These are phyloP conservation scores for Cistogaster globosa DNA, from an alignment of 2,888 invertebrate species.

Conservation along the genomic window DNA sequence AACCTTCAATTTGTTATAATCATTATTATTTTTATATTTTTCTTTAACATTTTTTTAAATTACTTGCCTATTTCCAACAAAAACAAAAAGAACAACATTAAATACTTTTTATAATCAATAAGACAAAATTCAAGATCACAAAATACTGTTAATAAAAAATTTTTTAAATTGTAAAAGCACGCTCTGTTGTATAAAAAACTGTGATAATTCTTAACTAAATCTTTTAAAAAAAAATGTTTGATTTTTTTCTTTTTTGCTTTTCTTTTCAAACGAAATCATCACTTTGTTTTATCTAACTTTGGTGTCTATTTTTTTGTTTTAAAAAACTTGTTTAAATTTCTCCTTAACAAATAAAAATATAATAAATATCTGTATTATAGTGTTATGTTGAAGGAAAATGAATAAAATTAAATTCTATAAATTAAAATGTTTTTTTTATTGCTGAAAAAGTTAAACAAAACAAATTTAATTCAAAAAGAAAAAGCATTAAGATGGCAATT, in stretches of 20 bases:
- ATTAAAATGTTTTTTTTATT: not conserved
- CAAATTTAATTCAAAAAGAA: no score
- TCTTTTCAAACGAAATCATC: constrained; percentile 18
- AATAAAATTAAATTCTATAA: constrained; percentile 58
- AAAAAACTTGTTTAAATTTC: constrained; percentile 30
- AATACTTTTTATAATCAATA: constrained; percentile 38
- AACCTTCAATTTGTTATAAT: constrained; percentile 45
- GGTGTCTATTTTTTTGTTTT: constrained; percentile 7
- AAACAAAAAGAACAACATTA: constrained; percentile 27
- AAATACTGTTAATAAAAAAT: constrained; percentile 68
- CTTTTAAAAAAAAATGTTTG: constrained; percentile 57
- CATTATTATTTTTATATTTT: constrained; percentile 41
- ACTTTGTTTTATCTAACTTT: constrained; percentile 28
- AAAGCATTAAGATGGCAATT: no score
- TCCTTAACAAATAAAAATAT: constrained; percentile 49
- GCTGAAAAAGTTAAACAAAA: no score
- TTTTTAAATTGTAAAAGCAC: constrained; percentile 50
- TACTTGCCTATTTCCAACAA: constrained; percentile 47
- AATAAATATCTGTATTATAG: constrained; percentile 77
- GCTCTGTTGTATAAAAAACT: constrained; percentile 79
- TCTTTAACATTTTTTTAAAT: constrained; percentile 40
- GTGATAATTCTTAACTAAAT: constrained; percentile 78
- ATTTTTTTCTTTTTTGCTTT: constrained; percentile 31
- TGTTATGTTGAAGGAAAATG: constrained; percentile 77
- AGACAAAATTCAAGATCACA: constrained; percentile 55